These are phyloP conservation scores for Metopolophium dirhodum DNA, from an alignment of 1,140 invertebrate genomes.

Conservation along the genomic window DNA sequence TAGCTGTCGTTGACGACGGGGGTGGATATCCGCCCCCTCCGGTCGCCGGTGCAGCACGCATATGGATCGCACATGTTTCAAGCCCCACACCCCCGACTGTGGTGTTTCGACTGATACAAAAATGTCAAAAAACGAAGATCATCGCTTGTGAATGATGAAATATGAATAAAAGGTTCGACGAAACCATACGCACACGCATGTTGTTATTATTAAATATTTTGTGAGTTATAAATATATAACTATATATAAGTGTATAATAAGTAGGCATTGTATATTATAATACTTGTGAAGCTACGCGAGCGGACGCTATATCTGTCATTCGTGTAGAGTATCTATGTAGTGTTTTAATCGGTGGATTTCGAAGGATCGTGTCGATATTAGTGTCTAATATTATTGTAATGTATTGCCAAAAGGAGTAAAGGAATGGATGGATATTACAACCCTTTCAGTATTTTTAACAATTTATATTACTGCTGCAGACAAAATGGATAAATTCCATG, in stretches of 20 bases:
- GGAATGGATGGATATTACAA: background rate
- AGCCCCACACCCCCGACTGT: background rate
- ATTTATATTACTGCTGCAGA: background rate
- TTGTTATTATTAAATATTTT: background rate
- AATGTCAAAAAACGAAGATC: background rate
- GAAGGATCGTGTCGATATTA: background rate
- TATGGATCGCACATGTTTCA: background rate
- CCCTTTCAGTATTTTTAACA: background rate
- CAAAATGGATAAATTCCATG: background rate
- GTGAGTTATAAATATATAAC: background rate
- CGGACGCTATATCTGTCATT: background rate
- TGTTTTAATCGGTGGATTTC: background rate
- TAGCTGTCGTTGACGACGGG: background rate
- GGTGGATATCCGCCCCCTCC: background rate
- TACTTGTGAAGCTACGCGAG: background rate
- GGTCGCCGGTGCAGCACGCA: background rate
- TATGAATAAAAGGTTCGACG: slow-evolving; percentile 23
- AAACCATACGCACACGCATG: background rate
- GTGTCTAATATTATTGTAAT: background rate
- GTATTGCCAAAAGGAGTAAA: background rate
- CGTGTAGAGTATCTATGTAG: background rate
- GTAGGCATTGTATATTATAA: background rate
- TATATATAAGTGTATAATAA: background rate
- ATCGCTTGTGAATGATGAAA: background rate
- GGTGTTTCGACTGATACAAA: background rate